These are phyloP conservation scores for Rotaria macrura DNA, from an alignment of 2,888 invertebrate species.

Conservation along the genomic window DNA sequence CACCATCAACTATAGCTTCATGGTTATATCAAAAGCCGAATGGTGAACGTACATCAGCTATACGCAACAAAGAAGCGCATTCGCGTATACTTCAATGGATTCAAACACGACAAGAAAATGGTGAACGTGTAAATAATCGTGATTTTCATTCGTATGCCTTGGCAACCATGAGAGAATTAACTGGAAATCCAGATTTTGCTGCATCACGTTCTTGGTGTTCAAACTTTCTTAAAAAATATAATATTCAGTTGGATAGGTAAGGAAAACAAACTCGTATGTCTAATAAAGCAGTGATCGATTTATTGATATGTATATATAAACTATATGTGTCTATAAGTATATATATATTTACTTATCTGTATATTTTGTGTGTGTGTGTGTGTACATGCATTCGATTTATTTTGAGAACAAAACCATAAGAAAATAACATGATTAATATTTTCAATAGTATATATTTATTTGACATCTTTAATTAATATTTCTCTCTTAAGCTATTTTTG, in stretches of 20 bases:
- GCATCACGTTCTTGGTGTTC: constrained; percentile 1
- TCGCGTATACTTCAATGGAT: constrained; percentile 2
- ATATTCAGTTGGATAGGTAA: constrained; percentile 20
- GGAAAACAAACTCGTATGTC: background rate
- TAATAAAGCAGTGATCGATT: background rate
- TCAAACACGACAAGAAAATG: background rate
- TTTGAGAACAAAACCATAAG: background rate
- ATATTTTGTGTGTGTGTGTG: background rate
- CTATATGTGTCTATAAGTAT: background rate
- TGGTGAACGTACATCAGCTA: constrained; percentile 20
- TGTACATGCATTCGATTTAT: background rate
- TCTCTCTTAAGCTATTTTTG: background rate
- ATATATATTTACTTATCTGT: too few relatives aligned
- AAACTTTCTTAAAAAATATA: constrained; percentile 8
- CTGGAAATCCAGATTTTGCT: constrained; percentile 10
- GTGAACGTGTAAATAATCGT: constrained; percentile 1
- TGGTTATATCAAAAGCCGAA: constrained; percentile 21
- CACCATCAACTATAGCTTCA: background rate
- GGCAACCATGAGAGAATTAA: constrained; percentile 13
- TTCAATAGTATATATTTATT: background rate
- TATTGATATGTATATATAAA: too few relatives aligned
- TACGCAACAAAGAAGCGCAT: constrained; percentile 18
- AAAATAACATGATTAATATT: too few relatives aligned
- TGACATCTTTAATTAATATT: background rate
- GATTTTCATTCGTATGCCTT: constrained; percentile 2